Evolutionary conservation across 1,140 invertebrate species (phyloP), one percentile per base, ranked within the genome.

Genomic region (Drosophila erecta): DNA sequence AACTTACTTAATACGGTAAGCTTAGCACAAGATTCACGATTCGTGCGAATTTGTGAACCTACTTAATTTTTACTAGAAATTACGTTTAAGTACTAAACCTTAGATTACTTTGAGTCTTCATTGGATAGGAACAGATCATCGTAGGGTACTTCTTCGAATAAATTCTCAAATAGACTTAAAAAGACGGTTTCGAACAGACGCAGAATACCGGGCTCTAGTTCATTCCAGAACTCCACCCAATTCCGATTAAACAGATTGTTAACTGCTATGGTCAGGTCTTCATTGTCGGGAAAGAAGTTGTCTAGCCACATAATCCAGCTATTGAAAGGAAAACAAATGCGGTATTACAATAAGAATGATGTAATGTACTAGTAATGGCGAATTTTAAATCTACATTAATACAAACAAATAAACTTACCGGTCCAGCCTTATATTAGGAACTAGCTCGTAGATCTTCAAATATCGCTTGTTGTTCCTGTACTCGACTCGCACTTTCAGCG

Each of bases 191-290:
- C 57, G 12, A 86, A 81, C 37, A 78, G 22, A 1, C 44, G 54
- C 22, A 86, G 54, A 15, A 86, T 78, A 10, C 58, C 14, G 22
- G 41, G 81, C 65, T 86, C 81, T n/a, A 78, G n/a, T 38, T 86
- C 81, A 27, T 86, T 86, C 81, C 81, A 86, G 58, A 86, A 78
- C 44, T 78, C 75, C 8, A 86, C 60, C 81, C 81, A 86, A 27
- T 81, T 81, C 1, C 40, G 61, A 41, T 86, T 86, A 8, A 86
- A 81, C 15, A 78, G 15, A 27, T 66, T 75, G 64, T 86, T 86
- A 2, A 86, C 37, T 0, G 65, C 49, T 35, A 86, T 57, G 2
- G 69, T 86, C 14, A 86, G 27, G 22, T 86, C 81, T 12, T 58
- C 64, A 15, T 86, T 86, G 43, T 86, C 77, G 4, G 74, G 59